Evolutionary conservation across 2,113 vertebrate species (phyloP).

Genomic region (Tursiops truncatus): DNA sequence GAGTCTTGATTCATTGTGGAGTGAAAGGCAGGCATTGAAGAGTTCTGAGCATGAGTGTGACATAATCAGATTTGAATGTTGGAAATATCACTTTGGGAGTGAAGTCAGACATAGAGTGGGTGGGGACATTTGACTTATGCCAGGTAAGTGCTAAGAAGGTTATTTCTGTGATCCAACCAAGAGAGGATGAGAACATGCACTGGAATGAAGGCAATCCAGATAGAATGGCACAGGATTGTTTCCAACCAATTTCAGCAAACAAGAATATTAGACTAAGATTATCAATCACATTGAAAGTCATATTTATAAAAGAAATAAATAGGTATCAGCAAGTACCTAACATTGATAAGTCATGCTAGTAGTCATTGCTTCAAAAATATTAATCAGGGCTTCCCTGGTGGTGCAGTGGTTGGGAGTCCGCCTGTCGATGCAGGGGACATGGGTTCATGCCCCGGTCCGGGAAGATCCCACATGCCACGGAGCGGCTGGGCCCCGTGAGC

Average conservation of each 20-base stretch:
- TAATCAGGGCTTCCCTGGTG: neutral
- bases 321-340: neutral
- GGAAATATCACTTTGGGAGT: neutral
- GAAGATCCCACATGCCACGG: too few relatives aligned
- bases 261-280: neutral
- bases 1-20: neutral
- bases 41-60: neutral
- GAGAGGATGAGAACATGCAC: neutral
- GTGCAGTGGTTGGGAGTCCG: too few relatives aligned
- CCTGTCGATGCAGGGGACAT: too few relatives aligned
- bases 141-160: neutral
- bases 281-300: neutral
- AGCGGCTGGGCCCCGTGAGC: too few relatives aligned
- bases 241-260: neutral
- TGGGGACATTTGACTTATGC: neutral
- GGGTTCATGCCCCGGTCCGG: too few relatives aligned
- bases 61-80: neutral
- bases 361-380: neutral
- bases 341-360: neutral
- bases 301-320: neutral
- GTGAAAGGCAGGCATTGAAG: neutral
- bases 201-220: neutral
- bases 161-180: neutral
- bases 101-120: neutral
- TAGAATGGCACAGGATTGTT: neutral